Evolutionary conservation across 2,888 invertebrate species (phyloP).

Genomic region (Zelleria hepariella): DNA sequence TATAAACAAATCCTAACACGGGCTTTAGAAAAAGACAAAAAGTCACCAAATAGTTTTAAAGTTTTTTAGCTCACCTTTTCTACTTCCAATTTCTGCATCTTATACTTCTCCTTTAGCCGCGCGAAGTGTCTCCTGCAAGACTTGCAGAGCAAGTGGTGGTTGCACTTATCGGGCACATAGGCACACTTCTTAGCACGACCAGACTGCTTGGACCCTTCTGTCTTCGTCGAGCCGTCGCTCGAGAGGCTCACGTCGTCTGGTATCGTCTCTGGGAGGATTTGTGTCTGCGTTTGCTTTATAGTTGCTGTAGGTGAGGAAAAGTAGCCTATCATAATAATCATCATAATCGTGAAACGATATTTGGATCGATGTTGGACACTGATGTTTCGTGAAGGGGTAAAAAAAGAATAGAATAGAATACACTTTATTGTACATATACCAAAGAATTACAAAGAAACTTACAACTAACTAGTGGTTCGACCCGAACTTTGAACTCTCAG

Average conservation of each 20-base stretch:
- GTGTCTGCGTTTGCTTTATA: neutral
- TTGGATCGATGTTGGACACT: too few species aligned
- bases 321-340: too few species aligned
- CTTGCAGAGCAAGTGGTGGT: neutral
- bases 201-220: neutral
- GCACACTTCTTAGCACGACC: neutral
- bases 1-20: too few species aligned
- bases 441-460: too few species aligned
- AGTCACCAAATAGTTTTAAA: too few species aligned
- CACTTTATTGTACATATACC: too few species aligned
- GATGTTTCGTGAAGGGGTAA: too few species aligned
- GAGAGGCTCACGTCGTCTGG: neutral
- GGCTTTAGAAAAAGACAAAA: too few species aligned
- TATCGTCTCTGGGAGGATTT: neutral
- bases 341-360: too few species aligned
- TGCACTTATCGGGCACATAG: neutral
- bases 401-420: too few species aligned
- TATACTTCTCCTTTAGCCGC: conserved; percentile 32
- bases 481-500: too few species aligned
- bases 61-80: conserved; percentile 25
- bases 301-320: neutral
- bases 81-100: conserved; percentile 29
- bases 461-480: too few species aligned
- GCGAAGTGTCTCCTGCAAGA: conserved; percentile 27
- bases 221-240: neutral